Conservation (phyloP, 1,140 invertebrate genomes). For the Lordiphosa clarofinis region DNA sequence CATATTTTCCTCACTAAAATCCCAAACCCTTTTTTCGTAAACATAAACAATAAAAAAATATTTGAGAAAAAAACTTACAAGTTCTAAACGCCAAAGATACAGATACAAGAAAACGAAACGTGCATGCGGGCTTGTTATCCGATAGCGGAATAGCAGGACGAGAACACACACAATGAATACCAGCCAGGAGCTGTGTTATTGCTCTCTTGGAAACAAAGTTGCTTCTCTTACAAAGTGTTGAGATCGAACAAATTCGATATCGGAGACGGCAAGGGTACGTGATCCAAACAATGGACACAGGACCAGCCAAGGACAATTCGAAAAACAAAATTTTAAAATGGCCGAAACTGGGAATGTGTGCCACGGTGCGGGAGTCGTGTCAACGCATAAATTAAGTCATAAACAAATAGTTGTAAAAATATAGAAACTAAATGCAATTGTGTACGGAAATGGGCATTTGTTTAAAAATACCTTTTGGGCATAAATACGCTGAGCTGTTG, state of each 20-base stretch:
- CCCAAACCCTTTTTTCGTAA: constrained; percentile 48
- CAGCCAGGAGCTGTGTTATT: constrained; percentile 40
- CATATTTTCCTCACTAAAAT: constrained; percentile 60
- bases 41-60: constrained; percentile 3
- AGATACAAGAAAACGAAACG: constrained; percentile 60
- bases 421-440: constrained; percentile 27
- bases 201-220: constrained; percentile 69
- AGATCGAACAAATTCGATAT: constrained; percentile 76
- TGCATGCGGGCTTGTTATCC: constrained; percentile 72
- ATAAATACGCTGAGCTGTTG: constrained; percentile 44
- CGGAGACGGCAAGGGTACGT: constrained; percentile 43
- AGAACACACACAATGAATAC: constrained; percentile 21
- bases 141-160: constrained; percentile 55
- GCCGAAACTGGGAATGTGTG: constrained; percentile 43
- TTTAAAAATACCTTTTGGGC: constrained; percentile 17
- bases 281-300: constrained; percentile 64
- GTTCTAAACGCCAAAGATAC: constrained; percentile 56
- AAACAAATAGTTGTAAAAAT: constrained; percentile 53
- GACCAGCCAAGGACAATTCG: constrained; percentile 49
- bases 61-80: constrained; percentile 55
- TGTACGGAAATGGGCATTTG: constrained; percentile 9
- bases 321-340: constrained; percentile 12
- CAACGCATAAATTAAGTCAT: constrained; percentile 66
- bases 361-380: constrained; percentile 41
- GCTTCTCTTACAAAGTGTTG: constrained; percentile 12